Evolutionary conservation across 2,797 vertebrate species (phyloP), one percentile per base, ranked within the genome.

Genomic region (Erethizon dorsatum): DNA sequence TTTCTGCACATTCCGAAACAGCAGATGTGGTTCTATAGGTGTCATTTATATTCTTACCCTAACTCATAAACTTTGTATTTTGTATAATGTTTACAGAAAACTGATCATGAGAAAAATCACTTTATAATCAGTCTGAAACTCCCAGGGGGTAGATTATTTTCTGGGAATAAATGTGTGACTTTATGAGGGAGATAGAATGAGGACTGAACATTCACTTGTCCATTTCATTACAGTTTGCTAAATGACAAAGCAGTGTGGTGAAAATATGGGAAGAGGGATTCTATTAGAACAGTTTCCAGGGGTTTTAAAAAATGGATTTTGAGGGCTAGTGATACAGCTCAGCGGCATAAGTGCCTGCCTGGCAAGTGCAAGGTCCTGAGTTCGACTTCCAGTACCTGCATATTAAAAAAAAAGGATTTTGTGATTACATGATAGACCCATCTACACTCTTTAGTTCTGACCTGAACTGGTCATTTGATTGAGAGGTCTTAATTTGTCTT

Each of bases 21-120:
- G n/a, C 11, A 57, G 50, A 92, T 73, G 56, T 77, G 45, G 33
- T 90, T 96, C 80, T 69, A 90, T 41, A 95, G 59, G 41, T 97
- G 56, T 54, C 57, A 65, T 94, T 95, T 96, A 45, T 94, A 94
- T 93, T 96, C 84, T 90, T 93, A 69, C 5, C 50, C 56, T 87
- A 77, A 92, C 56, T 77, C 73, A 90, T 93, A 94, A 89, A 78
- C 83, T 90, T 82, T 67, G 78, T 71, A 41, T 17, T 90, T 96
- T 94, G 59, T 90, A 85, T 79, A 93, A 82, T 65, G 85, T 96
- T 97, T 96, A 90, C 71, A 94, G 87, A 97, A 95, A 96, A 88
- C 20, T 33, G 37, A 90, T 82, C 3, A 1, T 92, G 90, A 96
- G 71, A 95, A 96, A 95, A 97, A 90, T 94, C 50, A 69, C 63